phyloP scores from a whole-genome alignment of 2,888 invertebrate genomes.

The Amphipoea lucens region DNA sequence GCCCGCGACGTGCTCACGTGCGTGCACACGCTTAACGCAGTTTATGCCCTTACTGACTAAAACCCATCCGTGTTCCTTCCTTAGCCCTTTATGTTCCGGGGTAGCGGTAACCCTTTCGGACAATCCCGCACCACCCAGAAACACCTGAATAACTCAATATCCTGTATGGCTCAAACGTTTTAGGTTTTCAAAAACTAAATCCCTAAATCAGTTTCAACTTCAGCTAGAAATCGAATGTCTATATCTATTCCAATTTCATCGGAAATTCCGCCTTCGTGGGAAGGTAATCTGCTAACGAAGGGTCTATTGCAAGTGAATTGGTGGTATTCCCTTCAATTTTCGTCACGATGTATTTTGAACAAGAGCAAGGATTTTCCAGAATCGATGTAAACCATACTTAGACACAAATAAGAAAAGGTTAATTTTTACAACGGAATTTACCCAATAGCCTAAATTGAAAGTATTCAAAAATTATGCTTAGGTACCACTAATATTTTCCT shows the following conservation, averaged over 20 bases:
- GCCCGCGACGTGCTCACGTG: no score
- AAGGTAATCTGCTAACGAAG: not conserved
- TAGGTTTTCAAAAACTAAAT: not conserved
- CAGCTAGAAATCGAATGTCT: not conserved
- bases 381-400: not conserved
- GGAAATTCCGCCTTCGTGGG: not conserved
- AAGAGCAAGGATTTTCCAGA: not conserved
- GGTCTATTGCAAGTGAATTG: not conserved
- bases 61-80: no score
- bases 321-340: not conserved
- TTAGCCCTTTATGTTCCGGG: no score
- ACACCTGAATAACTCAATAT: not conserved
- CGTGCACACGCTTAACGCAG: no score
- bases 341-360: not conserved
- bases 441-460: not conserved
- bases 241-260: not conserved
- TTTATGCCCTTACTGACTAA: no score
- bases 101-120: no score
- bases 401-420: not conserved
- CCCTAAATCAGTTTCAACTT: not conserved
- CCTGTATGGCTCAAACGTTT: not conserved
- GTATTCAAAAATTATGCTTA: not conserved
- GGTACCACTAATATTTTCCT: slow-evolving; percentile 35
- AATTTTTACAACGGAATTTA: not conserved
- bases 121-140: no score